Evolutionary conservation across 1,140 invertebrate species (phyloP).

Genomic region (Melitaea cinxia): DNA sequence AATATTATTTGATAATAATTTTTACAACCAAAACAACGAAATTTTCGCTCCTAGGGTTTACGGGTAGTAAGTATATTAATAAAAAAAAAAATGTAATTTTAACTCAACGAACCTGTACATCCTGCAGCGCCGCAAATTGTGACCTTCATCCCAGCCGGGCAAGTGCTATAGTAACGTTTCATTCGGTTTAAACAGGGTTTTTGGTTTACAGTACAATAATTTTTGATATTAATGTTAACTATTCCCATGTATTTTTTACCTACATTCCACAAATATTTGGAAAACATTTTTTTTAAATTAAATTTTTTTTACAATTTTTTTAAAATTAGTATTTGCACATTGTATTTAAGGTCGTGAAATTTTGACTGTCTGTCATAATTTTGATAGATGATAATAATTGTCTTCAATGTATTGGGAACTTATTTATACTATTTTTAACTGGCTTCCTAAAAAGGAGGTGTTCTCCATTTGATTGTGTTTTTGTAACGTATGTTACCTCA

Average conservation of each 20-base stretch:
- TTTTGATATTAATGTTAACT: not conserved
- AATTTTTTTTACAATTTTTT: constrained; percentile 8
- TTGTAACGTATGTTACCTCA: too few relatives aligned
- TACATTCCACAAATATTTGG: constrained; percentile 19
- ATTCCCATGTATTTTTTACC: not conserved
- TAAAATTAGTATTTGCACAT: not conserved
- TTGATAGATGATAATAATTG: not conserved
- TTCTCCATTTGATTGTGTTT: too few relatives aligned
- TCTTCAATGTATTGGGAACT: not conserved
- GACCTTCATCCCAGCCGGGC: constrained; percentile 66
- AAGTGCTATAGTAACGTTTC: constrained; percentile 48
- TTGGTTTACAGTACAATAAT: not conserved
- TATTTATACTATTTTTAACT: not conserved
- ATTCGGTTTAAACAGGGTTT: not conserved
- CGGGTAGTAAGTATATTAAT: not conserved
- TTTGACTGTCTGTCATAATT: constrained; percentile 2
- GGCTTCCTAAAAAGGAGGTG: too few relatives aligned
- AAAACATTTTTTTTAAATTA: constrained; percentile 29
- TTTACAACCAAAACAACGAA: too few relatives aligned
- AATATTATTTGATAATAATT: too few relatives aligned
- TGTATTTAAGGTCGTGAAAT: constrained; percentile 3
- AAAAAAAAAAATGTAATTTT: too few relatives aligned
- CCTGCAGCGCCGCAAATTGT: constrained; percentile 70
- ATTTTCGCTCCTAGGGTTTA: too few relatives aligned
- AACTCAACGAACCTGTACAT: constrained; percentile 50